Conservation (phyloP, 1,140 invertebrate genomes). For the Cheumatopsyche charites region DNA sequence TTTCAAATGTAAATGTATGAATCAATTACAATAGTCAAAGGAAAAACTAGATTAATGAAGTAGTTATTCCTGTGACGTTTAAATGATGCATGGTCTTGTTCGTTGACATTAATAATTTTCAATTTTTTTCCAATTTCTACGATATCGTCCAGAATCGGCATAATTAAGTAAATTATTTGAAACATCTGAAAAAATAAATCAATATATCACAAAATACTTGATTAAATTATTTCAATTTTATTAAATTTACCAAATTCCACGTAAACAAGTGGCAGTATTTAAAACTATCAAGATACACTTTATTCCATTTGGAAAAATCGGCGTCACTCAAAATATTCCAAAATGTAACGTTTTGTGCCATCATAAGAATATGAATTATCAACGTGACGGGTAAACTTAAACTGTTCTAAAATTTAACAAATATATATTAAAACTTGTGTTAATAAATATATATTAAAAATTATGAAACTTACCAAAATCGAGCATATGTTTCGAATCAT, state of each 20-base stretch:
- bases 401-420: neutral
- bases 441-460: too few species aligned
- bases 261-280: slow-evolving; percentile 36
- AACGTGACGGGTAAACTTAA: neutral
- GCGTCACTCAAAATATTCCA: neutral
- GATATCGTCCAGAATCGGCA: slow-evolving; percentile 56
- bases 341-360: neutral
- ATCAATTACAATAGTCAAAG: slow-evolving; percentile 56
- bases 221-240: neutral
- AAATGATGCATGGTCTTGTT: too few species aligned
- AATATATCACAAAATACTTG: neutral
- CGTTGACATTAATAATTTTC: slow-evolving; percentile 47
- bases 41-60: slow-evolving; percentile 57
- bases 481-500: too few species aligned
- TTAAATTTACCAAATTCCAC: slow-evolving; percentile 46
- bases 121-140: slow-evolving; percentile 49
- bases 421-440: neutral
- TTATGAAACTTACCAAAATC: too few species aligned
- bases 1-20: too few species aligned
- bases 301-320: neutral
- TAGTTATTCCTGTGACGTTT: slow-evolving; percentile 55
- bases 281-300: slow-evolving; percentile 8
- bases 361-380: neutral
- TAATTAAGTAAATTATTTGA: slow-evolving; percentile 57
- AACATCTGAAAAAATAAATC: slow-evolving; percentile 53